Conservation (phyloP, 2,888 invertebrate genomes). For the Nycteola revayana region DNA sequence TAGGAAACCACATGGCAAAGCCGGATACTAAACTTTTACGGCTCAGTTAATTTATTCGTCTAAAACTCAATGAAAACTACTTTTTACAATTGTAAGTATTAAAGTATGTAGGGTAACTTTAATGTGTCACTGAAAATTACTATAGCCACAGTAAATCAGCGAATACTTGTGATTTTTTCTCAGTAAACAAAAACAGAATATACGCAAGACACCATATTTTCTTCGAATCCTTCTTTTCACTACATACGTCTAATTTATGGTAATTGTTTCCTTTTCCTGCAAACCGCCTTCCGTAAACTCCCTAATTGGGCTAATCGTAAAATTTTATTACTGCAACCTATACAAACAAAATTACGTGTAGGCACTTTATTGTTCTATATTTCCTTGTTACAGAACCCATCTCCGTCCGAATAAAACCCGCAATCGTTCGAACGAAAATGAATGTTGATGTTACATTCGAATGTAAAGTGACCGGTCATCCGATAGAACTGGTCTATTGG, state of each 20-base stretch:
- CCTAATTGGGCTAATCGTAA: constrained; percentile 32
- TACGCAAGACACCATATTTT: not conserved
- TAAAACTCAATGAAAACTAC: no score
- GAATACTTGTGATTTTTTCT: not conserved
- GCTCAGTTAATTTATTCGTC: no score
- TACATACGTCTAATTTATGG: constrained; percentile 30
- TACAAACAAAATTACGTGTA: constrained; percentile 15
- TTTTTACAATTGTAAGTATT: no score
- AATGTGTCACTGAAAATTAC: no score
- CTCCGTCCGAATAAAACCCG: constrained; percentile 90
- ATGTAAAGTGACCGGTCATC: constrained; percentile 93
- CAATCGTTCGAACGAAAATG: constrained; percentile 89
- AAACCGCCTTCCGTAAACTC: constrained; percentile 17
- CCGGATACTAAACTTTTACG: no score
- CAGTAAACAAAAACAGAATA: constrained; percentile 7
- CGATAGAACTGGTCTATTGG: constrained; percentile 91
- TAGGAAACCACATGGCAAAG: no score
- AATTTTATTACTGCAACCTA: constrained; percentile 19
- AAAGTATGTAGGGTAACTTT: no score
- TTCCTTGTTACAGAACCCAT: constrained; percentile 84
- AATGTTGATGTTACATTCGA: constrained; percentile 93
- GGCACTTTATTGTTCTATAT: constrained; percentile 1
- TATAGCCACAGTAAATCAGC: no score
- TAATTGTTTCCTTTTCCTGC: constrained; percentile 23
- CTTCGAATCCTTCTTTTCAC: constrained; percentile 12